Evolutionary conservation across 2,888 invertebrate species (phyloP).

Genomic region (Drosophila neutralis): DNA sequence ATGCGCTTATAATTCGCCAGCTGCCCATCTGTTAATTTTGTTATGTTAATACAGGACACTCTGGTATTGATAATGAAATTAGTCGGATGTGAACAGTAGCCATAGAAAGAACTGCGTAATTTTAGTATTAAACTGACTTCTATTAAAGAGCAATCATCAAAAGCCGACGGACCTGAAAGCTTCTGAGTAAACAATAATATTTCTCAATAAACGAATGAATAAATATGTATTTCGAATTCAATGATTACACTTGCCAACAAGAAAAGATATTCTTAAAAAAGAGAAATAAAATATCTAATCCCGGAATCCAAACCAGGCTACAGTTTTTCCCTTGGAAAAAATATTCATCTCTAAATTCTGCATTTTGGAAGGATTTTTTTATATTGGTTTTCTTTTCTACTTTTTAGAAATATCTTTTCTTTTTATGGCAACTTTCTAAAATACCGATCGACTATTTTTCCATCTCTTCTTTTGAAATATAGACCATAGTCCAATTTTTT

Average conservation of each 20-base stretch:
- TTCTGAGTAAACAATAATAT: slow-evolving; percentile 32
- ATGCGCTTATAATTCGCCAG: too few relatives aligned
- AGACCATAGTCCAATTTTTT: neutral
- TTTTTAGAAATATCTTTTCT: neutral
- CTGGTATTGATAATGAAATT: slow-evolving; percentile 10
- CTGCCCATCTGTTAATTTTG: neutral
- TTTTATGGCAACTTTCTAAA: neutral
- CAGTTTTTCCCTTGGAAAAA: neutral
- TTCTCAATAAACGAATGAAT: slow-evolving; percentile 16
- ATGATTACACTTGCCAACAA: slow-evolving; percentile 14
- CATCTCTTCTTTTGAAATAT: too few relatives aligned
- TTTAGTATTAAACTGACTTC: neutral
- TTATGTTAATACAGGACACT: neutral
- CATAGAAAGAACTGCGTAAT: neutral
- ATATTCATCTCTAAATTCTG: neutral
- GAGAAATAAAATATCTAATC: neutral
- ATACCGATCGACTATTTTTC: neutral
- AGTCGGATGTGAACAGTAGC: neutral
- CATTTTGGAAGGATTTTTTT: neutral
- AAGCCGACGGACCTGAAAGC: slow-evolving; percentile 20
- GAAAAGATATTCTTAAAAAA: neutral
- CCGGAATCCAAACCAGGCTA: neutral
- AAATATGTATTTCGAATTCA: slow-evolving; percentile 27
- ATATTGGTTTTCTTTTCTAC: neutral
- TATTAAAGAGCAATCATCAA: slow-evolving; percentile 10